Evolutionary conservation across 1,140 invertebrate species (phyloP).

Genomic region (Glomeris maerens): DNA sequence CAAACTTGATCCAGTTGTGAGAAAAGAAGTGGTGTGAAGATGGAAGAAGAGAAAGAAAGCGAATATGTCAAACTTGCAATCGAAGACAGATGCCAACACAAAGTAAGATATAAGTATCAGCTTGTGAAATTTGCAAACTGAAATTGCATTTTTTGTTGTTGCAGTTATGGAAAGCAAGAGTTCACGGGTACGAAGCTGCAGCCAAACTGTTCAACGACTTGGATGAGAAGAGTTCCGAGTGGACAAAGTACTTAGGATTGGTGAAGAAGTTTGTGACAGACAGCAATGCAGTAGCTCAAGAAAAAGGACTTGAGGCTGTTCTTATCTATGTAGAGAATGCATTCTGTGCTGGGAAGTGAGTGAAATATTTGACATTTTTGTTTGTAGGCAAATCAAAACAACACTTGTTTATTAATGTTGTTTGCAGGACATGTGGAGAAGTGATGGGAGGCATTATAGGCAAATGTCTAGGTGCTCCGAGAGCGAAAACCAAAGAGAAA

Average conservation of each 20-base stretch:
- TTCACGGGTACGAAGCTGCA: constrained; percentile 86
- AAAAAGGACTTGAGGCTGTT: constrained; percentile 86
- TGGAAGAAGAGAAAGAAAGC: constrained; percentile 64
- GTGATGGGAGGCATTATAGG: constrained; percentile 75
- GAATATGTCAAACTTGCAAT: constrained; percentile 83
- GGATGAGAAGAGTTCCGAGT: constrained; percentile 86
- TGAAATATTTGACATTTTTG: constrained; percentile 16
- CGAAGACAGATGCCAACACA: constrained; percentile 81
- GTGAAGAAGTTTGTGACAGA: constrained; percentile 92
- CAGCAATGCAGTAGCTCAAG: constrained; percentile 86
- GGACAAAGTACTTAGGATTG: constrained; percentile 76
- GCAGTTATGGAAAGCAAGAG: constrained; percentile 78
- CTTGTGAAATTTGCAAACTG: constrained; percentile 3
- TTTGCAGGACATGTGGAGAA: constrained; percentile 65
- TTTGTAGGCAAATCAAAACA: background rate
- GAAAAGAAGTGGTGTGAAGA: too few relatives aligned
- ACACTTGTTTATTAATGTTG: constrained; percentile 15
- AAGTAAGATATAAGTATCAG: constrained; percentile 37
- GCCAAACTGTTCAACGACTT: constrained; percentile 70
- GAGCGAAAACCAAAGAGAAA: constrained; percentile 79
- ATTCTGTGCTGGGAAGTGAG: constrained; percentile 56
- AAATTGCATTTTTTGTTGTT: constrained; percentile 17
- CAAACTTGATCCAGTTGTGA: too few relatives aligned
- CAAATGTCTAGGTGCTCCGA: constrained; percentile 83
- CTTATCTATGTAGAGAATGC: constrained; percentile 82